Conservation (phyloP, 37 sponge, comb jelly and placozoan species). For the Lycopodina hypogea region DNA sequence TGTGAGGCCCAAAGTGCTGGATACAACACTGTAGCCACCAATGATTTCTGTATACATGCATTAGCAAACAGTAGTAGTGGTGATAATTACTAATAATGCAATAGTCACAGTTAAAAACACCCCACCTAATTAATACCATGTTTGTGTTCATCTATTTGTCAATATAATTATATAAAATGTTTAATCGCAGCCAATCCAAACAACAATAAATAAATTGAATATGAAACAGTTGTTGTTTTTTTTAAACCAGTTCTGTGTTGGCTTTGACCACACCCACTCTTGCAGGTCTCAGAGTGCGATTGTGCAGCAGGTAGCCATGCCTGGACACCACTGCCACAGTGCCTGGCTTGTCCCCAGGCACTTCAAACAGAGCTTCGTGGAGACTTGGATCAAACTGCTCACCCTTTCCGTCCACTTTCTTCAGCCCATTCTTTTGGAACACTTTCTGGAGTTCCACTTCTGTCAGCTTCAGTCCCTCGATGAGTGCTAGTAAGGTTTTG, state of each 20-base stretch:
- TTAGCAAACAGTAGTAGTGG: too few species aligned
- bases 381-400: constrained; percentile 87
- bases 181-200: too few species aligned
- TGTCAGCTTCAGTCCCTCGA: constrained; percentile 87
- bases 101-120: too few species aligned
- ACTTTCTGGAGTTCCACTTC: constrained; percentile 83
- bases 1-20: neutral
- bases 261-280: constrained; percentile 87
- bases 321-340: constrained; percentile 73
- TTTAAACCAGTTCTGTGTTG: neutral
- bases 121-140: too few species aligned
- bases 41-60: too few species aligned
- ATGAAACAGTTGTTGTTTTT: neutral
- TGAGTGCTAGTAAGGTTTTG: constrained; percentile 36
- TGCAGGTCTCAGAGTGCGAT: constrained; percentile 88
- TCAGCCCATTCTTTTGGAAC: constrained; percentile 80
- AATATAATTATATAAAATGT: too few species aligned
- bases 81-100: too few species aligned
- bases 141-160: too few species aligned
- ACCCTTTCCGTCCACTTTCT: constrained; percentile 62
- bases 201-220: neutral
- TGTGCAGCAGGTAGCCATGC: constrained; percentile 84
- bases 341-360: constrained; percentile 82
- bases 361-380: constrained; percentile 95
- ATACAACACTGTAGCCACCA: too few species aligned